Evolutionary conservation across 2,797 vertebrate genomes (phyloP), one percentile per base, ranked within the genome.

Genomic region (Brotula barbata): DNA sequence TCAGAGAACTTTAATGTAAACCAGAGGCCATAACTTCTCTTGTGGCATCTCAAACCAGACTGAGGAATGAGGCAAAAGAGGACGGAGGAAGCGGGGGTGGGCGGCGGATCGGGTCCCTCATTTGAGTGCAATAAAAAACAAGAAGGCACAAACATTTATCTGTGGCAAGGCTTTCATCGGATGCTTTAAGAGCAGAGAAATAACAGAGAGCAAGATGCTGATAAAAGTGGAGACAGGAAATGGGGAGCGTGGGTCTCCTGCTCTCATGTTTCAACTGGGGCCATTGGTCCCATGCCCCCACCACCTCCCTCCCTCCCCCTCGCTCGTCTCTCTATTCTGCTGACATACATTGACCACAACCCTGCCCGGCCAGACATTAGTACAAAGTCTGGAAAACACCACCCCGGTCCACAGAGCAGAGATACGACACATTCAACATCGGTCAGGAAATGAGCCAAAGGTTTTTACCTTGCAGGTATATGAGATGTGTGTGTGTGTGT

Each of bases 161-260:
- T 89, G 85, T 74, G 78, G 74, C 71, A 15, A 57, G 82, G 77
- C 89, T 90, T 91, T 91, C 87, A 88, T 85, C 85, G 80, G 83
- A 83, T 69, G 75, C 80, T 87, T 88, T 85, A 85, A 81, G 72
- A 82, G 79, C 49, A 6, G 61, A 81, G 79, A 68, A 89, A 89
- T 78, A 88, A 88, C 87, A 88, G 83, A 85, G 84, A 81, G 72
- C 67, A 69, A 84, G 85, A 88, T 82, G 80, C 87, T 90, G 87
- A 91, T 89, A 90, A 90, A n/a, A 90, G 87, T 77, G 74, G 82
- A 91, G 89, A 87, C 87, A 90, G 90, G 89, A 90, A 91, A 86
- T 75, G 79, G 77, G 75, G 75, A 85, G 80, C 66, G 61, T 83
- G 78, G 84, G 84, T 83, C 81, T 85, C 77, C 64, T 69, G 81